Base-by-base conservation (phyloP, 1,140 invertebrate genomes). In the Coptotermes formosanus region DNA sequence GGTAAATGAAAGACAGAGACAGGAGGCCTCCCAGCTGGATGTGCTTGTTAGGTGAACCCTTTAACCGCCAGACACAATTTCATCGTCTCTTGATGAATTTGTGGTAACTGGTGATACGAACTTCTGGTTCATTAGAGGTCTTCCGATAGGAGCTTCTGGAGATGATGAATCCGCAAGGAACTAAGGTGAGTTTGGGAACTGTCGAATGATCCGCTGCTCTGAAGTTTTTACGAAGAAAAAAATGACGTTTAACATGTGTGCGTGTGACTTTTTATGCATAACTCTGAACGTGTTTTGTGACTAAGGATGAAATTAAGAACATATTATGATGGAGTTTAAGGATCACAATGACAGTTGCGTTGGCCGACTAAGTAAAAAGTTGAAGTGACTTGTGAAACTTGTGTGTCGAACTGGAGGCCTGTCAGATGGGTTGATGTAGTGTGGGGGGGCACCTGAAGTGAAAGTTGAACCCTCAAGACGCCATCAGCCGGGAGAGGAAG, bases 391-490 rank as follows among this genome's bases (percentile, higher is more conserved):
- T 0, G 64, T 25, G 64, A 75, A 30, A 9, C 6, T 75, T 25
- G 64, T 30, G 55, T 59, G 64, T 75, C 8, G 7, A 14, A 75
- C 25, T 75, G 64, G n/a, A n/a, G 64, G n/a, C 64, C 7, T 25
- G 64, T 75, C 3, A 75, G 25, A 75, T 75, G n/a, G 64, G n/a
- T 30, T n/a, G 64, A 30, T 75, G 64, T 30, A 30, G 25, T 75
- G 64, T 30, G 8, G 64, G n/a, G 64, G 21, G 64, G 6, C n/a
- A 30, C 64, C 25, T 75, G 64, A 30, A 25, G 64, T 75, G 64
- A 75, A 75, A 25, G 64, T 75, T 75, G 64, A n/a, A 75, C 64
- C 64, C 64, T 75, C 64, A 30, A 75, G n/a, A 75, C 64, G 64
- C 64, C 64, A 75, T 75, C 64, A 75, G 25, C n/a, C 64, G 25